Percentiles rank a stretch among this genome's conserved stretches.
Conservation (phyloP, 2,113 vertebrate species). For the Laticauda laticaudata region DNA sequence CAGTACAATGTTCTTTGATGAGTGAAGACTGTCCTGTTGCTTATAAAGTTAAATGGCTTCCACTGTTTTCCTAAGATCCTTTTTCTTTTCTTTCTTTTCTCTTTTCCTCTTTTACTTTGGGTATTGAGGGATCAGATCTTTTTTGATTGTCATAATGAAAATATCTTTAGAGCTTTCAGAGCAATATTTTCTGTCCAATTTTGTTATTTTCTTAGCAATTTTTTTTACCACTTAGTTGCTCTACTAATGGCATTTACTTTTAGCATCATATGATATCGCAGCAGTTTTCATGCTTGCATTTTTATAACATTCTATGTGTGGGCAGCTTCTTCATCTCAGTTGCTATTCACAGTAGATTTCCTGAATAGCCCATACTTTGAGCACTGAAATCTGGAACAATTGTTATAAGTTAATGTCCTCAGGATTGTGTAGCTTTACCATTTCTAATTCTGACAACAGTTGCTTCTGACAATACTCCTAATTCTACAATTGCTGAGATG, state of each 20-base stretch:
- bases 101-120: background rate
- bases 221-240: background rate
- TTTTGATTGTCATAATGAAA: background rate
- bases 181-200: background rate
- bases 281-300: background rate
- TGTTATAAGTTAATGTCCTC: background rate
- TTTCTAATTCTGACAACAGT: background rate
- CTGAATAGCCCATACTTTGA: background rate
- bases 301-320: background rate
- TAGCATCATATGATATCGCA: background rate
- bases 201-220: background rate
- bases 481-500: background rate
- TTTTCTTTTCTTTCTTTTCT: background rate
- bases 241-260: background rate
- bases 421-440: background rate
- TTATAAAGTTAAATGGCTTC: background rate
- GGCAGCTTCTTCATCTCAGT: background rate
- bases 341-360: background rate
- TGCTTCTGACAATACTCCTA: background rate
- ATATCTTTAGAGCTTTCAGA: background rate
- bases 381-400: background rate
- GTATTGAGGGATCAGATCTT: background rate
- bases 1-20: background rate
- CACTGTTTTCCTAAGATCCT: background rate
- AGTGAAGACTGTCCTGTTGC: background rate